These are phyloP conservation scores for Kryptolebias ocellatus DNA, from an alignment of 2,797 vertebrate genomes.

Conservation along the genomic window DNA sequence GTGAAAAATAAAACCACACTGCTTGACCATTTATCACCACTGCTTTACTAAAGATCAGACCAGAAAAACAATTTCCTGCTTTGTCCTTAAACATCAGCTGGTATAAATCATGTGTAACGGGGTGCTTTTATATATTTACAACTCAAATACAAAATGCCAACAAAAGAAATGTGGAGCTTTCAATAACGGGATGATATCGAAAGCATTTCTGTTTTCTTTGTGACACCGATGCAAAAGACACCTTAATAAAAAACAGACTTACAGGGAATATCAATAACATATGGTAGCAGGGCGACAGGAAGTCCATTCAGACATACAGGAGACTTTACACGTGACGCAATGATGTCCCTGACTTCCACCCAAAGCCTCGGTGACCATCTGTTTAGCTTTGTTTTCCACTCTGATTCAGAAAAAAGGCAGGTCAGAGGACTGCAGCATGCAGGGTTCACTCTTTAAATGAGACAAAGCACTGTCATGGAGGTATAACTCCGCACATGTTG, in stretches of 20 bases:
- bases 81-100: background rate
- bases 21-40: background rate
- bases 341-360: slow-evolving; percentile 40
- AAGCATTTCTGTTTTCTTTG: background rate
- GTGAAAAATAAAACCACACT: background rate
- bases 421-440: background rate
- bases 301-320: slow-evolving; percentile 35
- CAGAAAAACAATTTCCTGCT: background rate
- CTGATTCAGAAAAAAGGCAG: background rate
- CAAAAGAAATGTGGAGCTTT: too few relatives aligned
- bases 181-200: too few relatives aligned
- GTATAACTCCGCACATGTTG: background rate
- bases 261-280: slow-evolving; percentile 40
- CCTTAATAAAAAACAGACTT: slow-evolving; percentile 10
- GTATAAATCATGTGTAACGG: background rate
- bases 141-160: background rate
- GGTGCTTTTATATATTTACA: too few relatives aligned
- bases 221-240: background rate
- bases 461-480: slow-evolving; percentile 11
- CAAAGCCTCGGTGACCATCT: slow-evolving; percentile 58
- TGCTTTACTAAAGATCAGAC: background rate
- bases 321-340: slow-evolving; percentile 12
- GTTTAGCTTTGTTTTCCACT: slow-evolving; percentile 47
- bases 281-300: slow-evolving; percentile 61
- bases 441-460: slow-evolving; percentile 9